phyloP scores from a whole-genome alignment of 2,113 vertebrate species.

The Albula goreensis region DNA sequence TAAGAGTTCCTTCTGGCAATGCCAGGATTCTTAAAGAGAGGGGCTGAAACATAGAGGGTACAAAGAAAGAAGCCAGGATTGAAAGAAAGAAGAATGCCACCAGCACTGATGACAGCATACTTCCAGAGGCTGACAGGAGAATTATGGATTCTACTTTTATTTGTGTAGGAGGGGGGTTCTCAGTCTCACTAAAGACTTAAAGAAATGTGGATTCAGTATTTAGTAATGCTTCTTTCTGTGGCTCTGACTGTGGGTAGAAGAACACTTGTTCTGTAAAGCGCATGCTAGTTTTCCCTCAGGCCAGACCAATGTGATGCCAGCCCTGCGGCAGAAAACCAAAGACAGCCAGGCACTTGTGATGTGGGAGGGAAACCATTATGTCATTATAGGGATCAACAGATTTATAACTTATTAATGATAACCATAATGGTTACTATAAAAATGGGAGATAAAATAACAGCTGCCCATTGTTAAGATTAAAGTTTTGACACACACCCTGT shows the following conservation, averaged over 20 bases:
- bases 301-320: neutral
- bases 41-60: too few relatives aligned
- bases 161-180: neutral
- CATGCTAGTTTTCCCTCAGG: too few relatives aligned
- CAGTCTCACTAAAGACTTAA: neutral
- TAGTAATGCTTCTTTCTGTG: neutral
- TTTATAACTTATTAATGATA: neutral
- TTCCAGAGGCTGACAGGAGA: neutral
- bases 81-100: neutral
- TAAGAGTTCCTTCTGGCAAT: neutral
- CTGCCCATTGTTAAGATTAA: neutral
- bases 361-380: neutral
- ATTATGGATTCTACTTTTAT: neutral
- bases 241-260: neutral
- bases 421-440: neutral
- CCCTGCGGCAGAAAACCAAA: too few relatives aligned
- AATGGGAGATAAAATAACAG: neutral
- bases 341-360: too few relatives aligned
- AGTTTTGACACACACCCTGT: neutral
- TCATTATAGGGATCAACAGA: neutral
- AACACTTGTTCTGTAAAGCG: neutral
- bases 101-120: neutral
- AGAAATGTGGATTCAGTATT: neutral
- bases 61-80: neutral
- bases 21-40: too few relatives aligned